Conservation (phyloP, 2,797 vertebrate species). For the Decapterus maruadsi region DNA sequence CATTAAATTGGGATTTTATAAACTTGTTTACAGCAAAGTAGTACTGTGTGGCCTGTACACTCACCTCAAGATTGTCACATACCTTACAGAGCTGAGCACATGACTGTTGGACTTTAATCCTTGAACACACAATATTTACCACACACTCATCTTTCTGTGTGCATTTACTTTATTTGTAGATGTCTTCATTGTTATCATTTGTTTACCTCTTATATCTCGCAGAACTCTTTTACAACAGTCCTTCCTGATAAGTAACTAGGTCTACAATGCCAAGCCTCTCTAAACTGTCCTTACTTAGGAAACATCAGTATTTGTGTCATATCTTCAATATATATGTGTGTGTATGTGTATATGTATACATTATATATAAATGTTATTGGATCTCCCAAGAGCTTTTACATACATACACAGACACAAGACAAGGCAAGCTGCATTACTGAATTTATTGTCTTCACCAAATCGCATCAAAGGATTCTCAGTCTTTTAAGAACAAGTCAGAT, state of each 20-base stretch:
- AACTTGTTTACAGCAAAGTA: not conserved
- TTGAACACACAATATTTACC: slow-evolving; percentile 17
- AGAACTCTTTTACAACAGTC: not conserved
- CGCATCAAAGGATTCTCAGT: slow-evolving; percentile 62
- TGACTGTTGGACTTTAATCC: slow-evolving; percentile 49
- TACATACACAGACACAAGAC: slow-evolving; percentile 1
- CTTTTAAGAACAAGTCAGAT: slow-evolving; percentile 55
- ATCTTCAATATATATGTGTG: no score
- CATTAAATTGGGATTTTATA: no score
- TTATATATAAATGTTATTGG: not conserved
- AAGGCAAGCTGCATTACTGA: slow-evolving; percentile 29
- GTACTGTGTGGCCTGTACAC: no score
- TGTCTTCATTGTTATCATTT: not conserved
- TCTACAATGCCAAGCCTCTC: not conserved
- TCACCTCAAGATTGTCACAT: slow-evolving; percentile 19
- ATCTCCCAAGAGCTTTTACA: not conserved
- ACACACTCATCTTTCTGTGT: not conserved
- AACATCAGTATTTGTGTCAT: not conserved
- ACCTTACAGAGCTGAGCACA: slow-evolving; percentile 13
- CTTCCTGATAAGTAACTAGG: not conserved
- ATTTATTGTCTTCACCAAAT: slow-evolving; percentile 75
- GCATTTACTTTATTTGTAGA: not conserved
- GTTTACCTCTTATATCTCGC: not conserved
- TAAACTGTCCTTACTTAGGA: not conserved
- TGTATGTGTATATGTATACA: no score